Base-by-base conservation (phyloP, 2,797 vertebrate genomes). In the Liparis tanakae region DNA sequence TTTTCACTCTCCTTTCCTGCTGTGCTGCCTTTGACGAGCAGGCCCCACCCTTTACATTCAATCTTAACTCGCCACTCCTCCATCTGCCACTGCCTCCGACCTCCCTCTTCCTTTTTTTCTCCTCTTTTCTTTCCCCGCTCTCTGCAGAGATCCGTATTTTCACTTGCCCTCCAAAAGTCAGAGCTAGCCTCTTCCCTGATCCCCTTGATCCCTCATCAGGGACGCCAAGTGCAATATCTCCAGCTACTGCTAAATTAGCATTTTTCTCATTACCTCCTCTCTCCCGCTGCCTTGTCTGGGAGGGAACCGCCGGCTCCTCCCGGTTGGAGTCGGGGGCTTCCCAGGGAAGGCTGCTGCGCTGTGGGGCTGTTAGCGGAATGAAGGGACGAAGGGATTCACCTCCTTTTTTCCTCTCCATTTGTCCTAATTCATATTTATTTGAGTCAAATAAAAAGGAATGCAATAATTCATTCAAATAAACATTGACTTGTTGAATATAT, bases 201-300 rank as follows among this genome's bases (percentile, higher is more conserved):
- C 86, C 82, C 84, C 85, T 83, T 89, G 91, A 91, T 91, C 90
- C 85, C 81, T 90, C 87, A 93, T 90, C 88, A 91, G 87, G 80
- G 86, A 91, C 88, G 88, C 86, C 86, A 90, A 93, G 86, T 80
- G 88, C 78, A 89, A 88, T 89, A 91, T 90, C 87, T 85, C 84
- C 83, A 67, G 48, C 53, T 54, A 30, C 25, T 30, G 25, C 72
- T 70, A 85, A 89, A 93, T 94, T 93, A 91, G 91, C 93, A 93
- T 94, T 94, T 94, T 94, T 92, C 91, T 94, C 92, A 94, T 94
- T 94, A 94, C 86, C 80, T 66, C 55, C 85, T 84, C 83, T 84
- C 75, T 87, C 80, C 78, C 78, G 86, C 76, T 74, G 85, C 86
- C 85, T 87, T 69, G 84, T 90, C 77, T 84, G 77, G 85, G 80